phyloP scores from a whole-genome alignment of 2,888 invertebrate genomes.

The Smittia aterrima region DNA sequence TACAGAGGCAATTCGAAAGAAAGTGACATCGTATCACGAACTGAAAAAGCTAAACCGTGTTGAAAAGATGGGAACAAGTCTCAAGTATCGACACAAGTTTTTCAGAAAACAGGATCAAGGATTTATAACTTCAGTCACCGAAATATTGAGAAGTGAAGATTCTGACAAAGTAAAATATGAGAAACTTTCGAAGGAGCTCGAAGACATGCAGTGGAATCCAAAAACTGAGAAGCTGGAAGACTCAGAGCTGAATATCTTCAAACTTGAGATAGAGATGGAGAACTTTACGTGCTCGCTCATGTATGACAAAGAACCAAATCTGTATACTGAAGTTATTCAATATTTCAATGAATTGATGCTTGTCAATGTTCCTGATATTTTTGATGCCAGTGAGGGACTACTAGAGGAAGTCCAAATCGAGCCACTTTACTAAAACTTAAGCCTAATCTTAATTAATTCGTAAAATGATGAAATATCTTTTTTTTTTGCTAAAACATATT shows the following conservation, averaged over 20 bases:
- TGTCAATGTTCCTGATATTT: background rate
- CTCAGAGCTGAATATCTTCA: background rate
- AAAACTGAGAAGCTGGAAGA: background rate
- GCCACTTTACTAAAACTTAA: too few species aligned
- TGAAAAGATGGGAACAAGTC: background rate
- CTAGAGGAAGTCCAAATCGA: too few species aligned
- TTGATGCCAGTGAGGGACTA: too few species aligned
- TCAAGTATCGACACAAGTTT: background rate
- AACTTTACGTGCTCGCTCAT: background rate
- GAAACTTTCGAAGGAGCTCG: background rate
- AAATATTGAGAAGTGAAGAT: background rate
- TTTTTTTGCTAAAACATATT: too few species aligned
- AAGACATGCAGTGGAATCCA: background rate
- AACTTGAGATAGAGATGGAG: background rate
- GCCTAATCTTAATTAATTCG: too few species aligned
- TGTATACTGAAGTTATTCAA: background rate
- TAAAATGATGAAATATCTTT: too few species aligned
- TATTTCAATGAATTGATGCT: background rate
- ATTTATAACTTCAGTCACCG: background rate
- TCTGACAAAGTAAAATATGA: background rate
- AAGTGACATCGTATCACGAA: constrained; percentile 8
- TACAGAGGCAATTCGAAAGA: background rate
- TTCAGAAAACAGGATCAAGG: background rate
- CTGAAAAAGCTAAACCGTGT: background rate
- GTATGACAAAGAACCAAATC: background rate